Base-by-base conservation (phyloP, 1,140 invertebrate genomes). In the Daktulosphaira vitifoliae region DNA sequence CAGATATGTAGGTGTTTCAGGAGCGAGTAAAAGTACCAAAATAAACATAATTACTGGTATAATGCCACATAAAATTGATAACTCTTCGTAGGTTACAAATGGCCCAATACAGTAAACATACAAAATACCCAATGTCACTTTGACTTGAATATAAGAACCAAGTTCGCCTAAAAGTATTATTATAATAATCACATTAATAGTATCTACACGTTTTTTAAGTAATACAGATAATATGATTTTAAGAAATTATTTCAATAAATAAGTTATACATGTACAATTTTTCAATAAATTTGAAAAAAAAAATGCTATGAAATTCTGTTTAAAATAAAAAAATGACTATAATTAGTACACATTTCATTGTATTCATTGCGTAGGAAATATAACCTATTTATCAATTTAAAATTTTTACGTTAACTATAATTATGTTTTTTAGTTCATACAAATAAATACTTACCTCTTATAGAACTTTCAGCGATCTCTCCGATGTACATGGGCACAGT, bases 61-160 rank as follows among this genome's bases (percentile, higher is more conserved):
- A 2, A 69, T 66, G 0, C 74, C 67, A 16, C 70, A 73, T 2
- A 69, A 18, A 15, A 70, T 52, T 3, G 64, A 51, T 15, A 71
- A n/a, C 7, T 56, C 49, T 2, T 46, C 54, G 56, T 71, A 72
- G 9, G 65, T 49, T 15, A 70, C 59, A 11, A 67, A 7, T 1
- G 82, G 76, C 3, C 91, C 91, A 7, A 91, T 70, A 0, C 84
- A 73, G 73, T 89, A 92, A 0, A 84, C 83, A 39, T 85, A 77
- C 1, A 92, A 75, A 53, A 93, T 92, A 7, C 91, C 92, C 11
- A 87, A 71, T 1, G 87, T 88, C 1, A 93, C 80, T 68, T 88
- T 85, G 2, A 94, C 76, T 71, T 93, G 90, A 71, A 92, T 90
- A 70, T 88, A 84, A 0, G 89, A 85, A 0, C 90, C 90, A 3